Conservation (phyloP, 2,797 vertebrate genomes). For the Acomys russatus region DNA sequence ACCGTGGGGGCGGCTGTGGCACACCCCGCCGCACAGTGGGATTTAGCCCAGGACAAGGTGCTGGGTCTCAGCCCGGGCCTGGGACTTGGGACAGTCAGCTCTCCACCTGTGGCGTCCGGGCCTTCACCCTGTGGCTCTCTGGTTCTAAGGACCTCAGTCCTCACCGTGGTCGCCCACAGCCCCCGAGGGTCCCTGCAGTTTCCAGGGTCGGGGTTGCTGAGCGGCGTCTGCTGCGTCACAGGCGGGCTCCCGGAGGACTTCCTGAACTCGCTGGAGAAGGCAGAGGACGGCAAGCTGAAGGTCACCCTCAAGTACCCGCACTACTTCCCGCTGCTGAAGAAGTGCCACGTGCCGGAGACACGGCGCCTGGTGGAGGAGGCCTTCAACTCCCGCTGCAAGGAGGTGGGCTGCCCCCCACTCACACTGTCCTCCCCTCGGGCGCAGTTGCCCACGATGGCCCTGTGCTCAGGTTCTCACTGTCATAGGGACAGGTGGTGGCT, state of each 20-base stretch:
- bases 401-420: constrained; percentile 87
- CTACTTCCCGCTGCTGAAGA: constrained; percentile 98
- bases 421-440: neutral
- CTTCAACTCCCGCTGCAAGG: constrained; percentile 98
- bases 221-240: constrained; percentile 67
- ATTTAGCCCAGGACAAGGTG: neutral
- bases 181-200: neutral
- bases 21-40: neutral
- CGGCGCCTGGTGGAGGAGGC: constrained; percentile 94
- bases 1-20: neutral
- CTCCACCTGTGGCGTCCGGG: too few relatives aligned
- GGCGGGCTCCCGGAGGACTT: constrained; percentile 98
- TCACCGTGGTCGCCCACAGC: neutral
- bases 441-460: neutral
- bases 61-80: neutral
- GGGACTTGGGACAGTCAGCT: neutral
- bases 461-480: neutral
- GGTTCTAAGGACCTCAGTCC: neutral
- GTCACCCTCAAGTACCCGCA: constrained; percentile 98
- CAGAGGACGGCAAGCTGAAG: constrained; percentile 92
- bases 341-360: constrained; percentile 95
- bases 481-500: too few relatives aligned
- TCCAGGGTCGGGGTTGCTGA: neutral
- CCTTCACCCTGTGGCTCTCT: neutral
- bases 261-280: constrained; percentile 94